phyloP scores from a whole-genome alignment of 2,797 vertebrate genomes.

The Acipenser oxyrinchus region DNA sequence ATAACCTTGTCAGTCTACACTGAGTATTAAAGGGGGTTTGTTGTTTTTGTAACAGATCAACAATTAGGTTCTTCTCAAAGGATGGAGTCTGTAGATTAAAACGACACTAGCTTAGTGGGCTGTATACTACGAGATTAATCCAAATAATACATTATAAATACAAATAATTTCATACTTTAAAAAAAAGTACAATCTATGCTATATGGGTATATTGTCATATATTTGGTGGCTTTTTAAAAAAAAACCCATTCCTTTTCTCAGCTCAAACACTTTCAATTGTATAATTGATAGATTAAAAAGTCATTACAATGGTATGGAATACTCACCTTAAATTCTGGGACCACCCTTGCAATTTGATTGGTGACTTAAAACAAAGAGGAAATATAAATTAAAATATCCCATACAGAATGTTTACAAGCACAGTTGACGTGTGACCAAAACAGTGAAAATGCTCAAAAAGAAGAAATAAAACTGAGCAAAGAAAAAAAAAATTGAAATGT shows the following conservation, averaged over 20 bases:
- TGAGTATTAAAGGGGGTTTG: background rate
- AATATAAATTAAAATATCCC: background rate
- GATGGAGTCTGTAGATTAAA: too few species aligned
- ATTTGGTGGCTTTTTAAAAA: background rate
- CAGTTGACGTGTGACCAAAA: background rate
- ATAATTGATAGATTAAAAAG: too few species aligned
- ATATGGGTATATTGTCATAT: background rate
- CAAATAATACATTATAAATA: too few species aligned
- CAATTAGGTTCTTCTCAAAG: background rate
- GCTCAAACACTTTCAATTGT: too few species aligned
- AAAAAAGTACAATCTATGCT: background rate
- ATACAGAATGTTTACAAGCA: background rate
- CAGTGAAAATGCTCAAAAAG: background rate
- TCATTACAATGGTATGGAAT: too few species aligned
- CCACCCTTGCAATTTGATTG: too few species aligned
- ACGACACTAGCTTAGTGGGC: too few species aligned
- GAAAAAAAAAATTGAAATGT: background rate
- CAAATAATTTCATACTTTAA: too few species aligned
- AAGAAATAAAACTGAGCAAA: background rate
- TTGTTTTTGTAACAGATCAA: background rate
- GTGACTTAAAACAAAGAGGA: too few species aligned
- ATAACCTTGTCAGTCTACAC: slow-evolving; percentile 1
- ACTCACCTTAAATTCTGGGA: too few species aligned
- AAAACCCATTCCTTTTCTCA: too few species aligned
- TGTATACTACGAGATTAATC: too few species aligned